These are phyloP conservation scores for Xestobium rufovillosum DNA, from an alignment of 2,888 invertebrate species.

Conservation along the genomic window DNA sequence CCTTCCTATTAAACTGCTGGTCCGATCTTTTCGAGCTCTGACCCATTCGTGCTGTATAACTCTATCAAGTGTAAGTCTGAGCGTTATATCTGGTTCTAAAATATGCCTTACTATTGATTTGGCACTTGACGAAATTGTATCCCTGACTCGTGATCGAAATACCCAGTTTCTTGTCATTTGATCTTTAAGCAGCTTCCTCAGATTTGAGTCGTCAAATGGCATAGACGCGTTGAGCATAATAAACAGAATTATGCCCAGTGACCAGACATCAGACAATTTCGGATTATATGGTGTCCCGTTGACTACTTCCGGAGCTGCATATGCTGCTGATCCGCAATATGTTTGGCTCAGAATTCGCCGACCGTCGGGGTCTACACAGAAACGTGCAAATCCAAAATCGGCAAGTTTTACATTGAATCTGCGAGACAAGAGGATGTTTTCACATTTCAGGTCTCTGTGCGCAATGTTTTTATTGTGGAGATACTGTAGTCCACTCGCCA, in stretches of 20 bases:
- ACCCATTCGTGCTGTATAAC: slow-evolving; percentile 73
- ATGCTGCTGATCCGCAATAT: slow-evolving; percentile 94
- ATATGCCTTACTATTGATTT: slow-evolving; percentile 74
- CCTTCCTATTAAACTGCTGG: slow-evolving; percentile 51
- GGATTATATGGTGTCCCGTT: slow-evolving; percentile 84
- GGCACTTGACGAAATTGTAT: slow-evolving; percentile 60
- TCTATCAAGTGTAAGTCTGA: slow-evolving; percentile 66
- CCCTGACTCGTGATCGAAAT: slow-evolving; percentile 62
- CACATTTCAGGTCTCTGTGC: slow-evolving; percentile 90
- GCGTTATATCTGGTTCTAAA: slow-evolving; percentile 76
- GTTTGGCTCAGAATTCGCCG: slow-evolving; percentile 77
- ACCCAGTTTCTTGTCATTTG: slow-evolving; percentile 76
- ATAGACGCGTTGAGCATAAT: slow-evolving; percentile 92
- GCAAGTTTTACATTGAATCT: slow-evolving; percentile 85
- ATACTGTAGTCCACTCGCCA: slow-evolving; percentile 76
- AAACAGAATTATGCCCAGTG: slow-evolving; percentile 82
- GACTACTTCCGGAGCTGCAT: slow-evolving; percentile 93
- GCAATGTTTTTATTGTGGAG: slow-evolving; percentile 78
- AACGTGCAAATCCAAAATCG: slow-evolving; percentile 90
- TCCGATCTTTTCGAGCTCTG: slow-evolving; percentile 54
- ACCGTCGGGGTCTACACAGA: slow-evolving; percentile 65
- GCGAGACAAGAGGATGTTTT: slow-evolving; percentile 78
- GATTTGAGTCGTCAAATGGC: slow-evolving; percentile 87
- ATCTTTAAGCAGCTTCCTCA: slow-evolving; percentile 73
- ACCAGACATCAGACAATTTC: slow-evolving; percentile 88